A percentile compares a stretch with the other conserved stretches of the same genome.
Evolutionary conservation across 2,797 vertebrate species (phyloP).

Genomic region (Pangasius mekongensis): DNA sequence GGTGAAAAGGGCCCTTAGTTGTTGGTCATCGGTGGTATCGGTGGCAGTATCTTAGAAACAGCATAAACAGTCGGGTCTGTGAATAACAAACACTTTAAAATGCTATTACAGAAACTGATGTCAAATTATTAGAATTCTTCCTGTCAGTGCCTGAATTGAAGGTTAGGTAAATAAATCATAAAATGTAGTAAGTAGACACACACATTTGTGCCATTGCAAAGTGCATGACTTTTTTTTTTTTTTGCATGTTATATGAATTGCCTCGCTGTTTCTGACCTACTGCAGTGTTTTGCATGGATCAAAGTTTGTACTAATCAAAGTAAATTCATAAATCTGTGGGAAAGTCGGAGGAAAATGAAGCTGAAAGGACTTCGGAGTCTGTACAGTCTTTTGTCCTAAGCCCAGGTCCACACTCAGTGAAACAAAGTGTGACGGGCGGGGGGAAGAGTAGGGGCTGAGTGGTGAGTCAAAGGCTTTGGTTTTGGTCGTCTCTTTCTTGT

Average conservation of each 20-base stretch:
- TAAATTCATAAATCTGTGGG: not conserved
- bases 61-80: not conserved
- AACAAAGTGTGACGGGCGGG: constrained; percentile 17
- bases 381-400: constrained; percentile 10
- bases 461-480: constrained; percentile 53
- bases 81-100: not conserved
- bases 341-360: not conserved
- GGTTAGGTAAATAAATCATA: not conserved
- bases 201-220: not conserved
- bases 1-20: not conserved
- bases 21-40: not conserved
- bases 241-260: not conserved
- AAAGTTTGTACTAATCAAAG: not conserved
- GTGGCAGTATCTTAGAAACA: not conserved
- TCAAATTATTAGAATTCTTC: not conserved
- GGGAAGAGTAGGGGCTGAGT: not conserved
- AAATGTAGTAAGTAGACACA: not conserved
- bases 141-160: not conserved
- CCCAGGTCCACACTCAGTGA: constrained; percentile 13
- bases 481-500: constrained; percentile 58
- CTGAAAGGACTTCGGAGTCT: not conserved
- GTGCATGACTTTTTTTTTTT: not conserved
- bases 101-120: not conserved
- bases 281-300: not conserved
- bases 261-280: not conserved